These are phyloP conservation scores for Nowickia ferox DNA, from an alignment of 2,888 invertebrate genomes.

Conservation along the genomic window DNA sequence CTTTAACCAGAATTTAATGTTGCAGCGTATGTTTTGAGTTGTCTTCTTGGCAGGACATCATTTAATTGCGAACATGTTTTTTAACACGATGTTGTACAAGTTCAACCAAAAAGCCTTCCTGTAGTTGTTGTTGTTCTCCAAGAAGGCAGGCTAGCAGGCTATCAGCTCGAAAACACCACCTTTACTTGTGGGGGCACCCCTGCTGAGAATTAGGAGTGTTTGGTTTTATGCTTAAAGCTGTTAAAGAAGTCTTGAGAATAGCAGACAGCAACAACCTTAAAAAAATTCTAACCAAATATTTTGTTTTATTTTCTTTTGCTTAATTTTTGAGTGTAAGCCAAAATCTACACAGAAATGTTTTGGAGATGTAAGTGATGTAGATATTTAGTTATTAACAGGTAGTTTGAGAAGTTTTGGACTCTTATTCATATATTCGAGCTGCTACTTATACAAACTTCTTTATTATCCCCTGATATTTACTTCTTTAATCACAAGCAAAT, in stretches of 20 bases:
- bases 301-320: conserved; percentile 12
- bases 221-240: conserved; percentile 45
- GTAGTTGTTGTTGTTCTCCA: conserved; percentile 37
- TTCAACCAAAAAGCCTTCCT: conserved; percentile 58
- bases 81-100: conserved; percentile 82
- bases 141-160: conserved; percentile 21
- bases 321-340: neutral
- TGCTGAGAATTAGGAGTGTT: conserved; percentile 69
- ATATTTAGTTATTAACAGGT: neutral
- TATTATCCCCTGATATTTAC: no score
- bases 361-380: neutral
- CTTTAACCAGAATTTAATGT: conserved; percentile 62
- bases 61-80: conserved; percentile 83
- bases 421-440: neutral
- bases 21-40: conserved; percentile 68
- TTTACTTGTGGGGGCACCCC: conserved; percentile 60
- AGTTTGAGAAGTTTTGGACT: neutral
- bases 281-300: conserved; percentile 48
- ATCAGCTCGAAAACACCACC: conserved; percentile 46
- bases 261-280: conserved; percentile 17
- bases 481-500: neutral
- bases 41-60: conserved; percentile 81
- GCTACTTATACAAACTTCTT: no score
- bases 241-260: conserved; percentile 40
- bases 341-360: neutral